These are phyloP conservation scores for Sinhomidia bicolor DNA, from an alignment of 2,888 invertebrate species.

Conservation along the genomic window DNA sequence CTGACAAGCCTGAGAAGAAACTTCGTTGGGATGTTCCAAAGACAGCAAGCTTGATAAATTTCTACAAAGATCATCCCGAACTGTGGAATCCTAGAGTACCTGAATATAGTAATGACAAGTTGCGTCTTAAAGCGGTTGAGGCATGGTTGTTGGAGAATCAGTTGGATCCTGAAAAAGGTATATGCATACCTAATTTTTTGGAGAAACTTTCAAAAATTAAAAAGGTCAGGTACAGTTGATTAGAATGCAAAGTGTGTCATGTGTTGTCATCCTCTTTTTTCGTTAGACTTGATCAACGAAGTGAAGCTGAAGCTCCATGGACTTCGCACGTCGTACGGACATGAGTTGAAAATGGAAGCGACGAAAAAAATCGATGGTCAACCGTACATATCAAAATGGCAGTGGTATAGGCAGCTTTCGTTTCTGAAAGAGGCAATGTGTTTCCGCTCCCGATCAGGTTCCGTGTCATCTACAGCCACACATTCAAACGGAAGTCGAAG, in stretches of 20 bases:
- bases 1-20: conserved; percentile 71
- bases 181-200: too few relatives aligned
- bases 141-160: conserved; percentile 70
- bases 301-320: conserved; percentile 75
- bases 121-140: conserved; percentile 71
- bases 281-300: conserved; percentile 73
- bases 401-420: conserved; percentile 74
- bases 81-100: conserved; percentile 76
- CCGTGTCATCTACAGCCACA: conserved; percentile 52
- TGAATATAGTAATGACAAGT: conserved; percentile 75
- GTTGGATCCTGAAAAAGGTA: conserved; percentile 73
- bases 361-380: conserved; percentile 66
- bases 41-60: conserved; percentile 74
- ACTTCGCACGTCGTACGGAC: conserved; percentile 73
- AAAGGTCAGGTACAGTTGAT: not conserved
- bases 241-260: not conserved
- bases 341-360: conserved; percentile 74
- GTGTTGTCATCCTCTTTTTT: not conserved
- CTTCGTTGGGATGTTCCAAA: conserved; percentile 75
- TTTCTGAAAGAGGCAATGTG: conserved; percentile 75
- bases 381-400: conserved; percentile 73
- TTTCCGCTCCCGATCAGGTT: conserved; percentile 69
- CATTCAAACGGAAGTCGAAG: conserved; percentile 34
- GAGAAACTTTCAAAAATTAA: not conserved
- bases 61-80: conserved; percentile 72